Evolutionary conservation across 2,113 vertebrate genomes (phyloP), one percentile per base, ranked within the genome.

Genomic region (Sceloporus tristichus): DNA sequence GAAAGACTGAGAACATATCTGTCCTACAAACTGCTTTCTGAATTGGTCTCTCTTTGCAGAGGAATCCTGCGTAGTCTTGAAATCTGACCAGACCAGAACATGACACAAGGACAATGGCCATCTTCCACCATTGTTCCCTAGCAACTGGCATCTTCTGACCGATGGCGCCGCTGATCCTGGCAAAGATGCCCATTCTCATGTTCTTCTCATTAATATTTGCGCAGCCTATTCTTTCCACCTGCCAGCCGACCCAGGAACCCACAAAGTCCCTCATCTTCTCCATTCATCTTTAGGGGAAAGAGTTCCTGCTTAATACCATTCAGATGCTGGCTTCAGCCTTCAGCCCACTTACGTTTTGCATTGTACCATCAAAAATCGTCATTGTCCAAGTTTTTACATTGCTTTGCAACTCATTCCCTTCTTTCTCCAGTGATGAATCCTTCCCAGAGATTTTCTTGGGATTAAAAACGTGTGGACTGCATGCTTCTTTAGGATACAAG

Each of bases 401-500:
- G 5, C 54, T 62, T 73, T 70, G 54, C 5, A 23, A 62, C 54
- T 0, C 2, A 19, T 14, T 27, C 13, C 18, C 1, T 19, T 16
- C 54, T 9, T 40, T 40, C 48, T 48, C 48, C 48, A 48, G 1
- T 48, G 34, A 2, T 18, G 2, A 4, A 25, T 4, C 27, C 38
- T 66, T 66, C 53, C 25, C 1, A 0, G 27, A 23, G 25, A n/a
- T 76, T 40, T 40, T 19, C 25, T 66, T 21, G 7, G 23, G 54
- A 75, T 59, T 48, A 48, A 23, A 53, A n/a, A 62, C 18, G 9
- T 77, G 34, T 34, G 1, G 40, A n/a, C 16, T 21, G 56, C 74
- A 78, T 86, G 85, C 59, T 23, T 23, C 16, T 77, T 65, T 68
- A 66, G 74, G 8, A 78, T 68, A 42, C 29, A 78, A 86, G 27